Base-by-base conservation (phyloP, 2,888 invertebrate species). In the Lycocerus yunnanus region DNA sequence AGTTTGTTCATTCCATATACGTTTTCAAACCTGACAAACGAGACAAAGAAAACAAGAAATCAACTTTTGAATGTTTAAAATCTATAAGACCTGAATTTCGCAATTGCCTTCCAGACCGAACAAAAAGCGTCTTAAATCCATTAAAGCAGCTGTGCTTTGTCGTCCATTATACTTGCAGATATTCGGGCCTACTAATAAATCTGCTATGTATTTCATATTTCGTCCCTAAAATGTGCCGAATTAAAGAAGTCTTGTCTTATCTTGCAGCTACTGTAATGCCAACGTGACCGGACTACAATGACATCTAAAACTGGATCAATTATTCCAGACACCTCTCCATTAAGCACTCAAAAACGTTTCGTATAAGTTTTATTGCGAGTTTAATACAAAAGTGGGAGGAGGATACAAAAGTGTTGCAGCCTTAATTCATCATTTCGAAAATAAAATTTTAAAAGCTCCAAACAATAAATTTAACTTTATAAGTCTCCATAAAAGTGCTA, bases 31-130 rank as follows among this genome's bases (percentile, higher is more conserved):
- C 73, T 66, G 61, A 59, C 69, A 59, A 18, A 58, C 66, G 58
- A 21, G 58, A 70, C 69, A 73, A 66, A 67, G 69, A 58, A 73
- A 69, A 65, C 73, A 73, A 73, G 59, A 73, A 73, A 68, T 68
- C 73, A 59, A 18, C 69, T 72, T 60, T 68, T 59, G 68, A 58
- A 58, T 68, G 65, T 58, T 65, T 69, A 58, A 73, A 69, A 69
- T 43, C 63, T 68, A 68, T 68, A 60, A 72, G 68, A 68, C 60
- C 68, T 58, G 59, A 73, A 68, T 73, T 73, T 73, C 59, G 65
- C 68, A 73, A 73, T 73, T 73, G 68, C 65, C 58, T 16, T 43
- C 43, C 43, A n/a, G n/a, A 2, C 43, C 43, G 43, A 43, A 43
- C 43, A 43, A 43, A 43, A 43, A 43, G n/a, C 43, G n/a, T 43